A percentile compares a stretch with the other conserved stretches of the same genome.
phyloP scores from a whole-genome alignment of 2,797 vertebrate genomes.

The Poecilia gillii region DNA sequence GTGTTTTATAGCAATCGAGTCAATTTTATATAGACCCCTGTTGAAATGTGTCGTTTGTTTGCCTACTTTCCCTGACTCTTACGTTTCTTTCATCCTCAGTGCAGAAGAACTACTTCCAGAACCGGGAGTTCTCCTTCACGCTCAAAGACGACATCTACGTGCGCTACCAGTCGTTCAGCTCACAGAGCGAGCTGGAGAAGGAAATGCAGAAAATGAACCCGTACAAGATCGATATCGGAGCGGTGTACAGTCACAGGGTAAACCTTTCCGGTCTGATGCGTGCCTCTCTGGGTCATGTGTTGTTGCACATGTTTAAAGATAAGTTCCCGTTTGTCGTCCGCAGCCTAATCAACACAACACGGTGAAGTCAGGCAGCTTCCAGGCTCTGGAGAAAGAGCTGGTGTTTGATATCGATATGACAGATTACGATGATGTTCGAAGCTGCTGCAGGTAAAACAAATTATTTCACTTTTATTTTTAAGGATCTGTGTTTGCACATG shows the following conservation, averaged over 20 bases:
- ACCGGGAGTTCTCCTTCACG: conserved; percentile 96
- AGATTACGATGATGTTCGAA: conserved; percentile 94
- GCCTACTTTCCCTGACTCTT: not conserved
- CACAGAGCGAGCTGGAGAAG: conserved; percentile 91
- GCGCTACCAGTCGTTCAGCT: conserved; percentile 93
- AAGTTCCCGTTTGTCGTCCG: conserved; percentile 16
- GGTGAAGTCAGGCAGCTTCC: conserved; percentile 92
- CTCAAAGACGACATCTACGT: conserved; percentile 95
- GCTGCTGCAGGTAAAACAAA: conserved; percentile 89
- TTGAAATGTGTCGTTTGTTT: not conserved
- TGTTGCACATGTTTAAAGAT: not conserved
- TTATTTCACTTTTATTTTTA: not conserved
- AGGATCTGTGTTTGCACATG: not conserved
- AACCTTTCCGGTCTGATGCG: not conserved
- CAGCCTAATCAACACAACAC: conserved; percentile 95
- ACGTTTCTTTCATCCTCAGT: conserved; percentile 69
- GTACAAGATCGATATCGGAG: conserved; percentile 95
- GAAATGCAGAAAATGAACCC: conserved; percentile 95
- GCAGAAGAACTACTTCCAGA: conserved; percentile 92
- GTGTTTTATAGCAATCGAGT: not conserved
- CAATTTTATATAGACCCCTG: not conserved
- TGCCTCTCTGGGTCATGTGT: not conserved
- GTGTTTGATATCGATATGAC: conserved; percentile 99
- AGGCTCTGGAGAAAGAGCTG: conserved; percentile 95
- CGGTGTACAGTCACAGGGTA: conserved; percentile 93